phyloP scores from a whole-genome alignment of 2,888 invertebrate genomes.

The Cancer borealis region DNA sequence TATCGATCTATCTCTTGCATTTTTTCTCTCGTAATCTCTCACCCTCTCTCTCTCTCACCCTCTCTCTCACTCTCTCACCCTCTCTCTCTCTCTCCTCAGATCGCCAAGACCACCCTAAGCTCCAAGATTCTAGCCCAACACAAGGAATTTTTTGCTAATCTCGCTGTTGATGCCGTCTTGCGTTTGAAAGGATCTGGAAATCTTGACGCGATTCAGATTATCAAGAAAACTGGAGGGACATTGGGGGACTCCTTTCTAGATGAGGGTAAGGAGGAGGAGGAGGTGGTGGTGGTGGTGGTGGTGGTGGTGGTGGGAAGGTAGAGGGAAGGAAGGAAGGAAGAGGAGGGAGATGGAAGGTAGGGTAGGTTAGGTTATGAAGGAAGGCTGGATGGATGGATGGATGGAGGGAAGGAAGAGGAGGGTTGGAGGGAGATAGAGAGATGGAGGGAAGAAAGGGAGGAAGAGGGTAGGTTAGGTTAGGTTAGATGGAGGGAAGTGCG shows the following conservation, averaged over 20 bases:
- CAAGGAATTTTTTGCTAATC: conserved; percentile 96
- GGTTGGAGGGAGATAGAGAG: too few relatives aligned
- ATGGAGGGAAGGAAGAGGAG: too few relatives aligned
- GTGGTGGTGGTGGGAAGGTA: background rate
- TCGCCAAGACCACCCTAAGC: conserved; percentile 97
- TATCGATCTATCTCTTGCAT: background rate
- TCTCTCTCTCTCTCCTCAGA: conserved; percentile 83
- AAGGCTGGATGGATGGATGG: too few relatives aligned
- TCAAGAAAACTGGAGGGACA: conserved; percentile 96
- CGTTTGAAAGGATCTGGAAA: conserved; percentile 97
- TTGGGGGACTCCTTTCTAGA: conserved; percentile 97
- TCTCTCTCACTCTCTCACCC: background rate
- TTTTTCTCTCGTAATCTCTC: background rate
- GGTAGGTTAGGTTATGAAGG: too few relatives aligned
- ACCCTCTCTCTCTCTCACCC: background rate
- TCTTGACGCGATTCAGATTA: conserved; percentile 96
- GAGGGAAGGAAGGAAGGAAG: background rate
- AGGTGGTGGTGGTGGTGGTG: background rate
- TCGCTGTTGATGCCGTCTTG: conserved; percentile 97
- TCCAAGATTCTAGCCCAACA: conserved; percentile 99
- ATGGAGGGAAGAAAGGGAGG: too few relatives aligned
- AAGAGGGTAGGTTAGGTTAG: too few relatives aligned
- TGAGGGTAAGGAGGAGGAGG: conserved; percentile 80
- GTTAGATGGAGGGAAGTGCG: too few relatives aligned
- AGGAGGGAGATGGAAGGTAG: background rate